phyloP scores from a whole-genome alignment of 2,888 invertebrate genomes.

The Leptinotarsa peninsularis region DNA sequence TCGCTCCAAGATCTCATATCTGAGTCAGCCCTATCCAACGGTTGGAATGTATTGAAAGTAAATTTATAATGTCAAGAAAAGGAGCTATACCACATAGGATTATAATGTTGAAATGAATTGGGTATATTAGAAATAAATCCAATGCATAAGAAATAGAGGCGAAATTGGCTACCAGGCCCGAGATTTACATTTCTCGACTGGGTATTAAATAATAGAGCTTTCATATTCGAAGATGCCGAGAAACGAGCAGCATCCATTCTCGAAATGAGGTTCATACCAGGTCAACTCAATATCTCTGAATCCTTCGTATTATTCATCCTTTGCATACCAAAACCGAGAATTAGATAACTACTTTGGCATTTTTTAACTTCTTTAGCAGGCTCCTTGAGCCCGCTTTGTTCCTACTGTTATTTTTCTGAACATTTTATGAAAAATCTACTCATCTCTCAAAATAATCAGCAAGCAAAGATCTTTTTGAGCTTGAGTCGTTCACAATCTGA shows the following conservation, averaged over 20 bases:
- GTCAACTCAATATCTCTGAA: too few species aligned
- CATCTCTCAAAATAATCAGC: too few species aligned
- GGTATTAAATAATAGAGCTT: slow-evolving; percentile 34
- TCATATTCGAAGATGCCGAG: slow-evolving; percentile 8
- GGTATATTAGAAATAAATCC: slow-evolving; percentile 24
- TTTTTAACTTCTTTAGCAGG: too few species aligned
- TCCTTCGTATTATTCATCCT: too few species aligned
- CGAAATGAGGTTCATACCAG: not conserved
- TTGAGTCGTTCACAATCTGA: too few species aligned
- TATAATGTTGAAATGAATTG: slow-evolving; percentile 23
- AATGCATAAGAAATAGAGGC: slow-evolving; percentile 35
- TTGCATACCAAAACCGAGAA: too few species aligned
- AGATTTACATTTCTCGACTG: slow-evolving; percentile 29
- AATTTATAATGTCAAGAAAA: slow-evolving; percentile 26
- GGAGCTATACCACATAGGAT: slow-evolving; percentile 6
- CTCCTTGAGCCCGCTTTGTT: too few species aligned
- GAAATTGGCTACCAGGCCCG: slow-evolving; percentile 21
- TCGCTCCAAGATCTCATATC: slow-evolving; percentile 15
- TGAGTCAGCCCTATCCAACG: slow-evolving; percentile 23
- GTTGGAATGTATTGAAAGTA: slow-evolving; percentile 24
- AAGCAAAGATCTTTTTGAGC: too few species aligned
- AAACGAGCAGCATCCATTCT: not conserved
- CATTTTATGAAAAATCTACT: too few species aligned
- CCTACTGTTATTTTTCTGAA: too few species aligned
- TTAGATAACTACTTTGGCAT: too few species aligned